Conservation (phyloP, 2,113 vertebrate species). For the Acanthisitta chloris region DNA sequence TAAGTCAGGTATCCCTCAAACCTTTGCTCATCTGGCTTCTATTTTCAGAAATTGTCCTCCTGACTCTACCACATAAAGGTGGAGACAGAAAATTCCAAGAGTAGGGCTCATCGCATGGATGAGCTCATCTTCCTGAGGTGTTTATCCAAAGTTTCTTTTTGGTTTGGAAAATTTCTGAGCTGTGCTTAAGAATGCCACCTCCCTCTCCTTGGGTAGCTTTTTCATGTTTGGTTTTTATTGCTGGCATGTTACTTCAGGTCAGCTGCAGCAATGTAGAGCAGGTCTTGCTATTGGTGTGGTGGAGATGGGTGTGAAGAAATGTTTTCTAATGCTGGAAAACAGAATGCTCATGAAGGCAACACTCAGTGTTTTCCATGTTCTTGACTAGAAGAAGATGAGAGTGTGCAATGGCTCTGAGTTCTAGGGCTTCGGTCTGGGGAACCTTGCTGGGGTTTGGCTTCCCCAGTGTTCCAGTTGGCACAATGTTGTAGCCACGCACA, state of each 20-base stretch:
- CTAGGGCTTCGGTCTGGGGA: neutral
- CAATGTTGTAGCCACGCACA: neutral
- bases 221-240: neutral
- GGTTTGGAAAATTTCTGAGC: neutral
- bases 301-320: neutral
- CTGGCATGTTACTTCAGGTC: neutral
- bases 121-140: neutral
- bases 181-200: neutral
- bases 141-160: neutral
- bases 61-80: neutral
- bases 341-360: neutral
- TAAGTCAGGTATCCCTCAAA: neutral
- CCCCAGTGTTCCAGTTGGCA: conserved; percentile 17
- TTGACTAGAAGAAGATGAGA: neutral
- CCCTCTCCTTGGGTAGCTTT: neutral
- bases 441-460: neutral
- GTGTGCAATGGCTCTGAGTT: neutral
- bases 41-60: neutral
- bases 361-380: neutral
- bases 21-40: neutral
- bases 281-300: neutral
- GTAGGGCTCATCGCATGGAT: neutral
- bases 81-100: neutral
- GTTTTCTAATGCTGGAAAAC: neutral
- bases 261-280: neutral